These are phyloP conservation scores for Gadopsis marmoratus DNA, from an alignment of 2,797 vertebrate species.

Conservation along the genomic window DNA sequence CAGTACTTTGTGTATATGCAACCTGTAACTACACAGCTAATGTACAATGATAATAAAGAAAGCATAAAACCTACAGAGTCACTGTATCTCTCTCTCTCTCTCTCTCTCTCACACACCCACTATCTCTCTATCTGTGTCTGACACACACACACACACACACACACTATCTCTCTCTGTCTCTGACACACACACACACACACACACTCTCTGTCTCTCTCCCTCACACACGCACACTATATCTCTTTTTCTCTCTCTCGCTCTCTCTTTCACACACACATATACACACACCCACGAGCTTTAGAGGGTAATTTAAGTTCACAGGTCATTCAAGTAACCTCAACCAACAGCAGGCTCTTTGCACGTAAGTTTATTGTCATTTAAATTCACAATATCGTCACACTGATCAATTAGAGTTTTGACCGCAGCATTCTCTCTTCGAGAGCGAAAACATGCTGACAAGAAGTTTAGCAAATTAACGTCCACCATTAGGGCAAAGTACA, in stretches of 20 bases:
- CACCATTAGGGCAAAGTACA: too few relatives aligned
- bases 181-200: too few relatives aligned
- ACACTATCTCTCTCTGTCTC: neutral
- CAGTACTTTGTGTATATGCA: constrained; percentile 67
- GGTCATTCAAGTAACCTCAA: neutral
- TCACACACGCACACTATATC: neutral
- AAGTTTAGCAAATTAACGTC: too few relatives aligned
- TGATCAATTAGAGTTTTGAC: neutral
- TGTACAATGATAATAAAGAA: constrained; percentile 73
- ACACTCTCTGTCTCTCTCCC: neutral
- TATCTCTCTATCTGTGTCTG: neutral
- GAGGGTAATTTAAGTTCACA: constrained; percentile 15
- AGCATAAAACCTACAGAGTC: constrained; percentile 43
- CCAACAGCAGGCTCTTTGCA: neutral
- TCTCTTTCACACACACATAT: neutral
- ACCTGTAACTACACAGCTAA: constrained; percentile 58
- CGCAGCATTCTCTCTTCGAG: neutral
- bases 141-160: too few relatives aligned
- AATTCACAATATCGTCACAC: neutral
- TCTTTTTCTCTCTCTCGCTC: neutral
- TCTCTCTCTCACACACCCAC: neutral
- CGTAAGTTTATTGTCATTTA: constrained; percentile 19
- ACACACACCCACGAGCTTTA: constrained; percentile 26
- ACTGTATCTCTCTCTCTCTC: neutral
- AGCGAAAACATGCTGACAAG: neutral